Conservation (phyloP, 2,888 invertebrate genomes). For the Octodonta nipae region DNA sequence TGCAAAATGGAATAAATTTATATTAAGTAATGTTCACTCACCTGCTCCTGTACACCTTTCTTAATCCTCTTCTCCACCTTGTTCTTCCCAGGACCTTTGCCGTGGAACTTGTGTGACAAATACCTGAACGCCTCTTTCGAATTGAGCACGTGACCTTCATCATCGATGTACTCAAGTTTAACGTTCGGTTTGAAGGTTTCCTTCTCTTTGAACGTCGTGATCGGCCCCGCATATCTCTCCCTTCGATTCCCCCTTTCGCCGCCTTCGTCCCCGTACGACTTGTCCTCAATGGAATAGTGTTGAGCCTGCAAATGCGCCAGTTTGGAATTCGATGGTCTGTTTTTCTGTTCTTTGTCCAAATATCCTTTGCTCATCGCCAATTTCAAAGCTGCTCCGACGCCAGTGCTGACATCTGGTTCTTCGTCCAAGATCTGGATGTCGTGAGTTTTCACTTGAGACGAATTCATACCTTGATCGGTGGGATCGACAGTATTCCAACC, state of each 20-base stretch:
- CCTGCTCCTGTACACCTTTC: conserved; percentile 85
- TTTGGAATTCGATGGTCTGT: conserved; percentile 56
- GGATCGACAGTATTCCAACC: conserved; percentile 45
- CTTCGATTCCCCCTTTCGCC: conserved; percentile 52
- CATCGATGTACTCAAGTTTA: conserved; percentile 93
- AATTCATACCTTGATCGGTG: conserved; percentile 33
- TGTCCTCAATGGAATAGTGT: conserved; percentile 69
- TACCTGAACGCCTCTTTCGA: conserved; percentile 85
- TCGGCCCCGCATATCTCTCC: conserved; percentile 70
- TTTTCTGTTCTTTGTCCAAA: conserved; percentile 67
- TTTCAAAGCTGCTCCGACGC: conserved; percentile 80
- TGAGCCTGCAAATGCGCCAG: conserved; percentile 65
- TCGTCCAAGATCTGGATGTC: conserved; percentile 69
- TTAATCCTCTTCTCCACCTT: conserved; percentile 93
- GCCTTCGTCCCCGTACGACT: conserved; percentile 59
- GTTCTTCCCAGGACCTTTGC: conserved; percentile 97
- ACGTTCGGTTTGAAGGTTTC: conserved; percentile 82
- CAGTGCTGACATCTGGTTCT: conserved; percentile 82
- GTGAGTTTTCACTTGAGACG: conserved; percentile 32
- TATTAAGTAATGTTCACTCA: too few species aligned
- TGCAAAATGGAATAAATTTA: too few species aligned
- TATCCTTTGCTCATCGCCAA: conserved; percentile 90
- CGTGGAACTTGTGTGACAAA: conserved; percentile 96
- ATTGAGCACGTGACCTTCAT: conserved; percentile 80
- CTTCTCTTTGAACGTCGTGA: conserved; percentile 85